phyloP scores from a whole-genome alignment of 1,140 invertebrate species.

The Phortica variegata region DNA sequence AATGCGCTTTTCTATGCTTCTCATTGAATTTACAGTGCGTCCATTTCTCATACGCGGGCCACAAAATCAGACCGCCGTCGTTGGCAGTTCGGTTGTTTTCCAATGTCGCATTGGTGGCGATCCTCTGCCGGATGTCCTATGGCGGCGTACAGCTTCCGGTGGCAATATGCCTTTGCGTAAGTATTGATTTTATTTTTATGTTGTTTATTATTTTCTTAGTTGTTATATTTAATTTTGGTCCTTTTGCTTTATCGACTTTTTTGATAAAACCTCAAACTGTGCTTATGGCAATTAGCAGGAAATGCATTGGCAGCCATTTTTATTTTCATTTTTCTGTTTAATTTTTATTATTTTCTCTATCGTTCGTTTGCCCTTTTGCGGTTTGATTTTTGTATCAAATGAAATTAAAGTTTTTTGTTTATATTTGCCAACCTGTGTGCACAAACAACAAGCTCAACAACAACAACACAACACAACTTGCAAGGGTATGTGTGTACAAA shows the following conservation, averaged over 20 bases:
- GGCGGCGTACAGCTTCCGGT: conserved; percentile 67
- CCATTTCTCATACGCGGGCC: conserved; percentile 79
- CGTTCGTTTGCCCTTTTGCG: conserved; percentile 15
- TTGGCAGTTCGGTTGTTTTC: conserved; percentile 75
- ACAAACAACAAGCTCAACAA: conserved; percentile 5
- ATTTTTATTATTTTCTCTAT: conserved; percentile 13
- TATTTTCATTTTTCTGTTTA: background rate
- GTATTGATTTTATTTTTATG: conserved; percentile 19
- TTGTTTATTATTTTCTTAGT: background rate
- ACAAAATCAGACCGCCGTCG: conserved; percentile 70
- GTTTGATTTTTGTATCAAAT: conserved; percentile 21
- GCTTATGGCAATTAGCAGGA: conserved; percentile 49
- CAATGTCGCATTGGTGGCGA: conserved; percentile 77
- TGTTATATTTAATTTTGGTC: background rate
- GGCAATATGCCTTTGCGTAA: conserved; percentile 71
- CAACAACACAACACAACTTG: too few relatives aligned
- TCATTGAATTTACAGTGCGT: conserved; percentile 66
- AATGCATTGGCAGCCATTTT: conserved; percentile 27
- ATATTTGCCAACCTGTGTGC: conserved; percentile 8
- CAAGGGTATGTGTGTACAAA: conserved; percentile 14
- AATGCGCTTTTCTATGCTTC: background rate
- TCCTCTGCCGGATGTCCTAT: conserved; percentile 74
- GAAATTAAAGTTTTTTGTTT: conserved; percentile 46
- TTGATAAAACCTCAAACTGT: too few relatives aligned
- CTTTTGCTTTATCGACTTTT: background rate